A percentile compares a stretch with the other conserved stretches of the same genome.
Conservation (phyloP, 2,797 vertebrate genomes). For the Emydoidea blandingii region DNA sequence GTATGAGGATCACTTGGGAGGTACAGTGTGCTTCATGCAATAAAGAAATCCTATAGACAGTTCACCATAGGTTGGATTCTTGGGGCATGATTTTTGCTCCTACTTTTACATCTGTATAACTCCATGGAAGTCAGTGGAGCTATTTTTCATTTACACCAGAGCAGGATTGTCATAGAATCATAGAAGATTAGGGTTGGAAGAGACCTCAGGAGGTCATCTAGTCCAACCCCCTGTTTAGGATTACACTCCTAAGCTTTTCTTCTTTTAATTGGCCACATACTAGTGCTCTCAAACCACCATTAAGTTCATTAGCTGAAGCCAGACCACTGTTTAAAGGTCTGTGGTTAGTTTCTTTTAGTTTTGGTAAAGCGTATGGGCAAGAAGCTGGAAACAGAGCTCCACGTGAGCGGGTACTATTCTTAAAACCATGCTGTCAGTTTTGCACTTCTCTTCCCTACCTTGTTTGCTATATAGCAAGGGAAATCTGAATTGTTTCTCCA, state of each 20-base stretch:
- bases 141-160: not conserved
- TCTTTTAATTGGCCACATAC: not conserved
- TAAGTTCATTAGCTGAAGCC: not conserved
- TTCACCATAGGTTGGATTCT: not conserved
- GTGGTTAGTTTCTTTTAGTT: not conserved
- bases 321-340: not conserved
- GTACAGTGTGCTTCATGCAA: not conserved
- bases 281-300: not conserved
- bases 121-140: not conserved
- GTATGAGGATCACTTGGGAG: not conserved
- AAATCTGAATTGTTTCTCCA: constrained; percentile 54
- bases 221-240: no score
- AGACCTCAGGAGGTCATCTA: no score
- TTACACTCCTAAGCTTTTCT: not conserved
- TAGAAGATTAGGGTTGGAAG: no score
- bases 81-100: not conserved
- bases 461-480: constrained; percentile 45
- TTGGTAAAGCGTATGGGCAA: not conserved
- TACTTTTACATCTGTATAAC: not conserved
- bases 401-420: not conserved
- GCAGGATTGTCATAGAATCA: not conserved
- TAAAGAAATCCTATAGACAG: not conserved
- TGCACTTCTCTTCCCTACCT: constrained; percentile 34
- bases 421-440: constrained; percentile 10
- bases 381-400: not conserved